Percentiles rank a stretch among this genome's conserved stretches.
Conservation (phyloP, 2,888 invertebrate species). For the Bombylius discolor region DNA sequence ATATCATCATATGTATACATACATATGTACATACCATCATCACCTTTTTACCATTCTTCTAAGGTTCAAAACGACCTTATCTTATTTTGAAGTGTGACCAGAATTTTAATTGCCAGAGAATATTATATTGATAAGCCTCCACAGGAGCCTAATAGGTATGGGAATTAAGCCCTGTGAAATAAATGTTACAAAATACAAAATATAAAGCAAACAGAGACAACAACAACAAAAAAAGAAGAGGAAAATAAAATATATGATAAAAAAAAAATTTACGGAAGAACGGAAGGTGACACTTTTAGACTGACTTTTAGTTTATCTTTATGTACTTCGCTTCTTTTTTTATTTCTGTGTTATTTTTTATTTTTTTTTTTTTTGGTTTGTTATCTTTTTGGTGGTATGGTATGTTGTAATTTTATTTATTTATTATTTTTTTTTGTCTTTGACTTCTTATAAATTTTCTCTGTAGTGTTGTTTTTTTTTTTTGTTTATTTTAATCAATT, state of each 20-base stretch:
- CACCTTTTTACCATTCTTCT: too few relatives aligned
- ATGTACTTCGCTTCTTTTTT: neutral
- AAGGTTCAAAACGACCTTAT: conserved; percentile 1
- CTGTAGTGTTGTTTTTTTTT: neutral
- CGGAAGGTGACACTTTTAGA: neutral
- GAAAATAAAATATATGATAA: neutral
- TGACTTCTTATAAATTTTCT: too few relatives aligned
- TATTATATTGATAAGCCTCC: conserved; percentile 1
- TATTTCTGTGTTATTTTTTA: too few relatives aligned
- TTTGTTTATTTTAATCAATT: neutral
- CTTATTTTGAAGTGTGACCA: conserved; percentile 2
- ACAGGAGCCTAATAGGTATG: neutral
- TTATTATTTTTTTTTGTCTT: neutral
- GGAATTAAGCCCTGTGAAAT: neutral
- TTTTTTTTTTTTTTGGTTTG: neutral
- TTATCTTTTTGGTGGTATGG: neutral
- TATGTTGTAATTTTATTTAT: neutral
- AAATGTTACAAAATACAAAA: neutral
- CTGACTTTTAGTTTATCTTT: neutral
- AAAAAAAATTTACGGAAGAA: neutral
- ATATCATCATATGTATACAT: too few relatives aligned
- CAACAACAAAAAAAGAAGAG: neutral
- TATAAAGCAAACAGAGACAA: too few relatives aligned
- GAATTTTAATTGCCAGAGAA: conserved; percentile 5
- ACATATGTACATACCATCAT: too few relatives aligned